phyloP scores from a whole-genome alignment of 2,797 vertebrate species.

The Lutjanus argentimaculatus region DNA sequence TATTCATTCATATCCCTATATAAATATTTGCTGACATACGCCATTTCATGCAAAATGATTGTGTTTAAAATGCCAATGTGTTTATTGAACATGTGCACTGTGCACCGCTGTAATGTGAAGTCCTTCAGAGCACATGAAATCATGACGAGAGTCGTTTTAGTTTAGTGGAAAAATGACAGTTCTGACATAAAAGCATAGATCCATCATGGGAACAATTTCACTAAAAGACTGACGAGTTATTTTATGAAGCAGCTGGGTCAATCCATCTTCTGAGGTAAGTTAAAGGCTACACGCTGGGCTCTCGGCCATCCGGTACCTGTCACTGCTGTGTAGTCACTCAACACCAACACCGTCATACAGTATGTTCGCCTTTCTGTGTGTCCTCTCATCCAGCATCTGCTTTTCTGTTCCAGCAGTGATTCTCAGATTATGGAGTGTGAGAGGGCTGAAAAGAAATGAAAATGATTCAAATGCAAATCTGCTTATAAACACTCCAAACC shows the following conservation, averaged over 20 bases:
- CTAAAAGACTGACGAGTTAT: slow-evolving; percentile 79
- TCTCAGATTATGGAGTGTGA: slow-evolving; percentile 27
- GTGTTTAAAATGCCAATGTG: slow-evolving; percentile 64
- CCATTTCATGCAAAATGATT: slow-evolving; percentile 67
- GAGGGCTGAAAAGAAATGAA: slow-evolving; percentile 23
- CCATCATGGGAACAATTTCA: slow-evolving; percentile 82
- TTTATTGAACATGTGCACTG: slow-evolving; percentile 64
- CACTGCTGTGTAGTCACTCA: slow-evolving; percentile 33
- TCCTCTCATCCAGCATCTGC: slow-evolving; percentile 46
- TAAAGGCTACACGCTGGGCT: slow-evolving; percentile 55
- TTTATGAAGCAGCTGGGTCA: slow-evolving; percentile 71
- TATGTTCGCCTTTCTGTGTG: slow-evolving; percentile 6
- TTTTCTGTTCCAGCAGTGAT: slow-evolving; percentile 18
- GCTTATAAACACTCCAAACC: slow-evolving; percentile 36
- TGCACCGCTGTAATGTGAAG: slow-evolving; percentile 39
- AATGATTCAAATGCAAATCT: slow-evolving; percentile 38
- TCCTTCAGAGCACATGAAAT: slow-evolving; percentile 51
- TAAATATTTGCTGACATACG: slow-evolving; percentile 74
- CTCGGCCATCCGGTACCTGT: slow-evolving; percentile 50
- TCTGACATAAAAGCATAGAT: slow-evolving; percentile 78
- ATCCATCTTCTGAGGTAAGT: slow-evolving; percentile 85
- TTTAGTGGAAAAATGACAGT: slow-evolving; percentile 76
- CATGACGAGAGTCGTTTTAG: slow-evolving; percentile 54
- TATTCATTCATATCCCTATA: slow-evolving; percentile 47
- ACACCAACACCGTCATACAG: slow-evolving; percentile 19